These are phyloP conservation scores for Potamarius usumacintae DNA, from an alignment of 2,113 vertebrate species.

Conservation along the genomic window DNA sequence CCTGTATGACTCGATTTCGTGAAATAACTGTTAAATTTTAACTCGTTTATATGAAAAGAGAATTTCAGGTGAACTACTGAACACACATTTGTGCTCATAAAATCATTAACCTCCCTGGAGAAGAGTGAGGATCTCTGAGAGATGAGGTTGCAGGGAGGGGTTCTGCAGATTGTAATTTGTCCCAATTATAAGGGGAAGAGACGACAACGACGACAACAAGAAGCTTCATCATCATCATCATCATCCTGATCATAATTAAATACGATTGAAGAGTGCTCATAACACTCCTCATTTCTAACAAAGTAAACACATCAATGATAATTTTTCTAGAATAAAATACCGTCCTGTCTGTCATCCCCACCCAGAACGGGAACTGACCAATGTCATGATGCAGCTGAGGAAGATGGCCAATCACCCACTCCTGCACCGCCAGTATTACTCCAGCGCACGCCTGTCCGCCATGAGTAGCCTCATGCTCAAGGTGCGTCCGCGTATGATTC, in stretches of 20 bases:
- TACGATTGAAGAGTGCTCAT: neutral
- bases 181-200: neutral
- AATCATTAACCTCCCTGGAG: neutral
- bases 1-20: no score
- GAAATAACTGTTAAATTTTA: no score
- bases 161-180: neutral
- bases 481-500: slow-evolving; percentile 64
- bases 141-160: neutral
- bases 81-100: neutral
- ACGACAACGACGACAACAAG: neutral
- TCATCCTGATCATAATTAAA: neutral
- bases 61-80: neutral
- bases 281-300: no score
- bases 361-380: slow-evolving; percentile 85
- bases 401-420: slow-evolving; percentile 99
- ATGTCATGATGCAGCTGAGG: slow-evolving; percentile 95
- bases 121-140: neutral
- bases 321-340: no score
- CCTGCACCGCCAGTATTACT: slow-evolving; percentile 90
- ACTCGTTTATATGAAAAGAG: no score
- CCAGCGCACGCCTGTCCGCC: slow-evolving; percentile 80
- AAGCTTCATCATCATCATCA: neutral
- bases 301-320: neutral
- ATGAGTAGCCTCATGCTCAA: slow-evolving; percentile 95
- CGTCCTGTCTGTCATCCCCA: neutral